Evolutionary conservation across 2,888 invertebrate genomes (phyloP).

Genomic region (Bombyx huttoni): DNA sequence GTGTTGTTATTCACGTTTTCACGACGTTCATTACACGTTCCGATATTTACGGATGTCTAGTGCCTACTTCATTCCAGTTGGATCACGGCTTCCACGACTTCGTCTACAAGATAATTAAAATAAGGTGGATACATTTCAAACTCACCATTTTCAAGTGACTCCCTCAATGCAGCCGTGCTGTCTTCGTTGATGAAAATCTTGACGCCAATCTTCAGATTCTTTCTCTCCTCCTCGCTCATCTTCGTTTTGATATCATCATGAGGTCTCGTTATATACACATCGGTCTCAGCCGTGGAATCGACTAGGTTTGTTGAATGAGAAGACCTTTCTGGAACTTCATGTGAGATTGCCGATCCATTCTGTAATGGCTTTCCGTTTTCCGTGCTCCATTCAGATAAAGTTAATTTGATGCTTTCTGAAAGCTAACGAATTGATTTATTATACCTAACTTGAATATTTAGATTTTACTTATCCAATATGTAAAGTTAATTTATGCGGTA

Average conservation of each 20-base stretch:
- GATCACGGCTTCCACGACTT: too few relatives aligned
- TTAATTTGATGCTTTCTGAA: constrained; percentile 65
- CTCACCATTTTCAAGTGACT: constrained; percentile 82
- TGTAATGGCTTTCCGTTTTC: constrained; percentile 31
- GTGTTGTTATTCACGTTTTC: too few relatives aligned
- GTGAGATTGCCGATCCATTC: constrained; percentile 30
- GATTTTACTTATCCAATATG: too few relatives aligned
- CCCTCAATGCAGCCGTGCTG: constrained; percentile 74
- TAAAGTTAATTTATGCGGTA: too few relatives aligned
- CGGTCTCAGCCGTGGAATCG: constrained; percentile 43
- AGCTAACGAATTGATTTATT: constrained; percentile 22
- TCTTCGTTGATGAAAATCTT: constrained; percentile 88
- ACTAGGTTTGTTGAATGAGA: constrained; percentile 47
- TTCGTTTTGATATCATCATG: constrained; percentile 75
- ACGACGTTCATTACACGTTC: too few relatives aligned
- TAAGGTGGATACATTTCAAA: constrained; percentile 16
- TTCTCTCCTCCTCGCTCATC: constrained; percentile 78
- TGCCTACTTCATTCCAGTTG: too few relatives aligned
- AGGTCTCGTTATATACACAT: constrained; percentile 70
- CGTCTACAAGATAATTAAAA: too few relatives aligned
- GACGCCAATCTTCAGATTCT: constrained; percentile 86
- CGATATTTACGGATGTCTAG: too few relatives aligned
- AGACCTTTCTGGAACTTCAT: constrained; percentile 18
- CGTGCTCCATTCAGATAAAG: constrained; percentile 54
- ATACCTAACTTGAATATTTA: too few relatives aligned